Evolutionary conservation across 1,140 invertebrate genomes (phyloP).

Genomic region (Hesperophylax magnus): DNA sequence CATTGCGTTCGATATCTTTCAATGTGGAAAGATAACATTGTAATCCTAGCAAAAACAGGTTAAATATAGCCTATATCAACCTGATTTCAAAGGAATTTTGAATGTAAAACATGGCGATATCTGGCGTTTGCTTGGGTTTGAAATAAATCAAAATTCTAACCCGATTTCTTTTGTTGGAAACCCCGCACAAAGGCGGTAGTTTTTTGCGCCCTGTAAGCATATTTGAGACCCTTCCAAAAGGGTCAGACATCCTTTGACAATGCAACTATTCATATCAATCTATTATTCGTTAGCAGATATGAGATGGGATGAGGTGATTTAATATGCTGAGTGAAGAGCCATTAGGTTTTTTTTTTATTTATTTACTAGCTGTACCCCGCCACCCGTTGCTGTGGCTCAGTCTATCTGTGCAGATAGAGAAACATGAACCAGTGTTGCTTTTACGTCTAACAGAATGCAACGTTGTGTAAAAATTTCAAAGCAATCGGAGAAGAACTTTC

Average conservation of each 20-base stretch:
- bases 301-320: background rate
- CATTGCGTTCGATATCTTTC: background rate
- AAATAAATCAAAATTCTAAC: slow-evolving; percentile 50
- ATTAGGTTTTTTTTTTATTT: no score
- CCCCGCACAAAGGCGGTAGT: slow-evolving; percentile 46
- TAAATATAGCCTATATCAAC: no score
- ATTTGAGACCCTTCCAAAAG: slow-evolving; percentile 46
- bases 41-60: no score
- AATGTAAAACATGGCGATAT: slow-evolving; percentile 11
- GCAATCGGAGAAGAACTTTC: no score
- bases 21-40: no score
- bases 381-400: no score
- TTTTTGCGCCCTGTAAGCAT: slow-evolving; percentile 49
- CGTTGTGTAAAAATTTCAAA: no score
- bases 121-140: background rate
- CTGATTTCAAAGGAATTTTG: slow-evolving; percentile 4
- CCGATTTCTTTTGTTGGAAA: slow-evolving; percentile 49
- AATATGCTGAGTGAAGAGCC: no score
- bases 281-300: slow-evolving; percentile 35
- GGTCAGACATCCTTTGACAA: slow-evolving; percentile 34
- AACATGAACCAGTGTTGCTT: no score
- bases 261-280: slow-evolving; percentile 51
- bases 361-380: no score
- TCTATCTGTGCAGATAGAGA: no score
- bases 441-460: no score